Percentiles rank a stretch among this genome's conserved stretches.
Evolutionary conservation across 2,797 vertebrate genomes (phyloP).

Genomic region (Sebastes jordani): DNA sequence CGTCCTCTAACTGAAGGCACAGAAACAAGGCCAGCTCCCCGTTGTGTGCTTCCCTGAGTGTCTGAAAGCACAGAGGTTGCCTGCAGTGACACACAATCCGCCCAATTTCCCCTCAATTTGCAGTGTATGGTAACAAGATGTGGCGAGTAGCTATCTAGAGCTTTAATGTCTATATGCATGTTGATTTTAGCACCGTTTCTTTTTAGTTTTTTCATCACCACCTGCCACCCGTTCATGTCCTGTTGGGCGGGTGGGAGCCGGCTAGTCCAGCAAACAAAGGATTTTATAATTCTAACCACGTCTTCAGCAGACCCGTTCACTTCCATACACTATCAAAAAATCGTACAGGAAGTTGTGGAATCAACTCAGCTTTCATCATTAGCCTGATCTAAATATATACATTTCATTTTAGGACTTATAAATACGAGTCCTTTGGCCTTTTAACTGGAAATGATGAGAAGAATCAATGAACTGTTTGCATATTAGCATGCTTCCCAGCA

Average conservation of each 20-base stretch:
- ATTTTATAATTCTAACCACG: conserved; percentile 6
- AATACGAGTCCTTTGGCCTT: too few species aligned
- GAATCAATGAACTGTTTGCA: too few species aligned
- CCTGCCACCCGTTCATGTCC: not conserved
- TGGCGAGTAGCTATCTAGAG: not conserved
- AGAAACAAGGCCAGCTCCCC: conserved; percentile 41
- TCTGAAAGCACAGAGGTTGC: conserved; percentile 17
- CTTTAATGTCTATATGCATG: not conserved
- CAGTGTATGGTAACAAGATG: not conserved
- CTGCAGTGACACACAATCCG: conserved; percentile 13
- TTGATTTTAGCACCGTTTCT: not conserved
- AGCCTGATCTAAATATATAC: too few species aligned
- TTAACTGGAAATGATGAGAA: too few species aligned
- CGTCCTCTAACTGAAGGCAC: conserved; percentile 21
- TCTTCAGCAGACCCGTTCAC: not conserved
- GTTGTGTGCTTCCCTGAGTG: conserved; percentile 19
- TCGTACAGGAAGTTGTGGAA: not conserved
- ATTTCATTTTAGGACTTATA: too few species aligned
- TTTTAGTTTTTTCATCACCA: conserved; percentile 8
- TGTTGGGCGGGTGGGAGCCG: not conserved
- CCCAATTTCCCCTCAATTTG: not conserved
- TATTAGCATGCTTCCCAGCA: too few species aligned
- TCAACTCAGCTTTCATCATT: not conserved
- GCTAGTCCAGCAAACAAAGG: conserved; percentile 7
- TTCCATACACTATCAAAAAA: not conserved